Conservation (phyloP, 2,113 vertebrate species). For the Coptodon rendalli region DNA sequence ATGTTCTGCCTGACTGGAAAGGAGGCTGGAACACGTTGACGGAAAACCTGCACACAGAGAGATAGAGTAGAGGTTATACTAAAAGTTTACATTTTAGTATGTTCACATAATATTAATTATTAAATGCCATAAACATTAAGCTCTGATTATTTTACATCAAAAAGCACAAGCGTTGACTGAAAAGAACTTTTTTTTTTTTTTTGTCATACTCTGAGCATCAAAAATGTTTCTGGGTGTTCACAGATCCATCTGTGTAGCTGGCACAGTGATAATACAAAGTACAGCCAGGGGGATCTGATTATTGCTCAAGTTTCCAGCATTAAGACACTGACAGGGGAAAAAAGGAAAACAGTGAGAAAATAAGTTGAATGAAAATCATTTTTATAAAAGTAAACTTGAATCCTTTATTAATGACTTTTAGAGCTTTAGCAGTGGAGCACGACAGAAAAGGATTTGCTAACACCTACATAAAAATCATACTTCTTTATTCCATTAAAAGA, state of each 20-base stretch:
- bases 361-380: background rate
- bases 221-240: background rate
- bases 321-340: background rate
- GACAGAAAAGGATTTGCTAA: background rate
- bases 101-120: background rate
- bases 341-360: background rate
- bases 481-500: background rate
- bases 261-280: background rate
- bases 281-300: background rate
- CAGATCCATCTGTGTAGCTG: background rate
- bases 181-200: fast-evolving
- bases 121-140: background rate
- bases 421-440: background rate
- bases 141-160: background rate
- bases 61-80: background rate
- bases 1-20: conserved; percentile 84
- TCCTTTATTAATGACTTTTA: background rate
- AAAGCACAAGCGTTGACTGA: background rate
- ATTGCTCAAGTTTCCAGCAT: background rate
- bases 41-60: conserved; percentile 76
- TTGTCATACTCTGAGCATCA: background rate
- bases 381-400: background rate
- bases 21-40: conserved; percentile 97
- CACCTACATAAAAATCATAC: background rate
- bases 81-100: background rate